Percentiles rank a stretch among this genome's conserved stretches.
Conservation (phyloP, 2,797 vertebrate genomes). For the Chloroceryle amazona region DNA sequence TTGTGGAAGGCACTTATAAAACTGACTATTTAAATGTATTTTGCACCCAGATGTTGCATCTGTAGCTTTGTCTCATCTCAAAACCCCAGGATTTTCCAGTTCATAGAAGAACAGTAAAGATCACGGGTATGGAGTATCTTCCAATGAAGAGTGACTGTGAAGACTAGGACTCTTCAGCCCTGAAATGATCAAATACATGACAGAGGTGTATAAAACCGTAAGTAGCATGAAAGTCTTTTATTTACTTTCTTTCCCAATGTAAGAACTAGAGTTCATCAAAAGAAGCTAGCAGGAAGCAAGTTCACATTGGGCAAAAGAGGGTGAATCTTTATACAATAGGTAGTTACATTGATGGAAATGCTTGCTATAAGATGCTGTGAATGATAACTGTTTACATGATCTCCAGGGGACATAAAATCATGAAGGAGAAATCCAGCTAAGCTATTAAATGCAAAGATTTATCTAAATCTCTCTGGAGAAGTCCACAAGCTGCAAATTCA, state of each 20-base stretch:
- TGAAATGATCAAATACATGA: background rate
- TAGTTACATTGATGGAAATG: background rate
- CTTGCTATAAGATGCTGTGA: background rate
- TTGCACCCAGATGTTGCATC: background rate
- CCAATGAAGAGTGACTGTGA: background rate
- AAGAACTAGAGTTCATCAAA: background rate
- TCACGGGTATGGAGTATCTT: background rate
- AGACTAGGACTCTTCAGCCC: background rate
- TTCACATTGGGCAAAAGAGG: background rate
- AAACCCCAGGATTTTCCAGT: background rate
- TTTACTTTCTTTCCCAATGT: background rate
- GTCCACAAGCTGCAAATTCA: background rate
- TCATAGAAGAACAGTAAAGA: background rate
- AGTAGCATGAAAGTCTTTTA: accelerated
- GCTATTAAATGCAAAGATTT: background rate
- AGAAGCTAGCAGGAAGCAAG: background rate
- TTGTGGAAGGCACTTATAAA: background rate
- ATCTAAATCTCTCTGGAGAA: background rate
- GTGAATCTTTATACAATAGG: background rate
- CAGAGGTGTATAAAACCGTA: background rate
- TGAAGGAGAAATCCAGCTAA: background rate
- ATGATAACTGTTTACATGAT: background rate
- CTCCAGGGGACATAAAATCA: background rate
- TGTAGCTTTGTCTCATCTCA: background rate
- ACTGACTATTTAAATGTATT: background rate